Percentiles rank a stretch among this genome's conserved stretches.
These are phyloP conservation scores for Takifugu ocellatus DNA, from an alignment of 2,797 vertebrate species.

Conservation along the genomic window DNA sequence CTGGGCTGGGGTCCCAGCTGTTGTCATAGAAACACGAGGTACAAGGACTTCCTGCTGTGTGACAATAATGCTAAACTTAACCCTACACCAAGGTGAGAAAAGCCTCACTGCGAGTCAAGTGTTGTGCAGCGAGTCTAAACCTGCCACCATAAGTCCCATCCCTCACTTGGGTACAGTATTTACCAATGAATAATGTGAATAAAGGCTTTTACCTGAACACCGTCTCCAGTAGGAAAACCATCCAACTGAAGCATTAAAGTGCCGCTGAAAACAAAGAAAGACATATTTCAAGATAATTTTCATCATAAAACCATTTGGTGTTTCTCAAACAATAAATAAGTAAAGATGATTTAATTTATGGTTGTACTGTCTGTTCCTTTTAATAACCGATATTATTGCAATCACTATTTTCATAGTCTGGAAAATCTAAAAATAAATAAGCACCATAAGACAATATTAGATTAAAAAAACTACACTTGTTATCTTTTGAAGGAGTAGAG, in stretches of 20 bases:
- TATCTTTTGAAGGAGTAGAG: too few relatives aligned
- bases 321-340: too few relatives aligned
- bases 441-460: too few relatives aligned
- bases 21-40: slow-evolving; percentile 23
- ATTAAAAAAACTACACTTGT: too few relatives aligned
- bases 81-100: slow-evolving; percentile 30
- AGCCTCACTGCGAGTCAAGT: neutral
- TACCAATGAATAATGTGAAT: neutral
- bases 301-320: neutral
- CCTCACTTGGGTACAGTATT: neutral
- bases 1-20: slow-evolving; percentile 6
- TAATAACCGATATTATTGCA: too few relatives aligned
- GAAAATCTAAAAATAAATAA: too few relatives aligned
- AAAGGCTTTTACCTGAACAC: slow-evolving; percentile 65
- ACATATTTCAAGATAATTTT: neutral
- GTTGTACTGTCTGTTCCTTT: too few relatives aligned
- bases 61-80: neutral
- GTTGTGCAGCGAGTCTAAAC: slow-evolving; percentile 7
- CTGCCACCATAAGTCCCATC: neutral
- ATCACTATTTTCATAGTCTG: too few relatives aligned
- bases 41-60: slow-evolving; percentile 11
- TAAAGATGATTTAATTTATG: too few relatives aligned
- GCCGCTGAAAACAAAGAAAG: slow-evolving; percentile 52
- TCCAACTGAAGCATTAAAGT: slow-evolving; percentile 78
- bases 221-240: slow-evolving; percentile 77